A percentile compares a stretch with the other conserved stretches of the same genome.
phyloP scores from a whole-genome alignment of 2,797 vertebrate species.

The Sebastes matsubarae region DNA sequence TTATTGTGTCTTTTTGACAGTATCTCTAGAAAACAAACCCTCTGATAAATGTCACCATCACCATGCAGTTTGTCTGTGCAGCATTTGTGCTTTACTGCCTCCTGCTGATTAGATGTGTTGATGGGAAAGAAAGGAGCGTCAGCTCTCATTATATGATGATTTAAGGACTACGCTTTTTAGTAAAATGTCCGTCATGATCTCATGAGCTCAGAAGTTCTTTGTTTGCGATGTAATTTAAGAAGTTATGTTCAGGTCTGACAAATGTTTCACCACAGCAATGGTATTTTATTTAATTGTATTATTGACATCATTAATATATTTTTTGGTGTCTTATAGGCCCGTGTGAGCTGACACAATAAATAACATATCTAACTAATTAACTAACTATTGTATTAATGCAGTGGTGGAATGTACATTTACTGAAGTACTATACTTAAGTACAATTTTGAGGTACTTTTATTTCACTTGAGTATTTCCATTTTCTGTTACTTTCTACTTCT shows the following conservation, averaged over 20 bases:
- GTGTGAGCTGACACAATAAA: not conserved
- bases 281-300: not conserved
- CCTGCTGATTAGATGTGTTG: not conserved
- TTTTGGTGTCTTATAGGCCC: not conserved
- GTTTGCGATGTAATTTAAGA: not conserved
- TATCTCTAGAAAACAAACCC: not conserved
- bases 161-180: not conserved
- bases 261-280: not conserved
- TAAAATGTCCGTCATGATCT: not conserved
- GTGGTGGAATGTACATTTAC: not conserved
- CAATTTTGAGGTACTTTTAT: not conserved
- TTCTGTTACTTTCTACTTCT: not conserved
- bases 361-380: not conserved
- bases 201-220: not conserved
- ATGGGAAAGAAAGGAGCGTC: not conserved
- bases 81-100: constrained; percentile 26
- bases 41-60: not conserved
- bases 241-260: not conserved
- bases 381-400: not conserved
- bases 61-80: not conserved
- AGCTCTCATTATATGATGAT: not conserved
- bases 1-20: not conserved
- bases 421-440: not conserved
- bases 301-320: not conserved
- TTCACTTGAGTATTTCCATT: not conserved